These are phyloP conservation scores for Lagopus muta DNA, from an alignment of 2,113 vertebrate genomes.

Conservation along the genomic window DNA sequence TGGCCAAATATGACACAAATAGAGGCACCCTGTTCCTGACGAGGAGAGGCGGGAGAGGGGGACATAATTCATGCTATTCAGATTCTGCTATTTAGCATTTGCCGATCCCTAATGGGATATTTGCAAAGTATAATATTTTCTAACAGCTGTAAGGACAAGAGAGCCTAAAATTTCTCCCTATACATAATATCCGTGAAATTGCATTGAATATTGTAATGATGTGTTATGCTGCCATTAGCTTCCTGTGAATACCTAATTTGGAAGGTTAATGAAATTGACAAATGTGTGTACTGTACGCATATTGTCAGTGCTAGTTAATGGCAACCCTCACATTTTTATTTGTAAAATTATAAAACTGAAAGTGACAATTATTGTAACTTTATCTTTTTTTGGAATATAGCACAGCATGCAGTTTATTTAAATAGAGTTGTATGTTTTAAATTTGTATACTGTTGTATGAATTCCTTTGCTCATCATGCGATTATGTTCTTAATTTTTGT, in stretches of 20 bases:
- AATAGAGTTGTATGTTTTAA: constrained; percentile 61
- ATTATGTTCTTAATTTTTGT: constrained; percentile 45
- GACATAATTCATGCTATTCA: constrained; percentile 57
- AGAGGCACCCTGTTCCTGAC: constrained; percentile 46
- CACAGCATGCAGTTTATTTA: constrained; percentile 60
- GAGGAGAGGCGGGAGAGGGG: constrained; percentile 43
- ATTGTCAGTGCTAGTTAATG: constrained; percentile 70
- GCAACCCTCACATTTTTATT: constrained; percentile 69
- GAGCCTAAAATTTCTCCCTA: constrained; percentile 67
- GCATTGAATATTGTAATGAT: constrained; percentile 73
- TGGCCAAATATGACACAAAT: constrained; percentile 44
- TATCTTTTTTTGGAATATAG: constrained; percentile 58
- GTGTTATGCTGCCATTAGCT: constrained; percentile 73
- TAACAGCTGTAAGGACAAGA: constrained; percentile 78
- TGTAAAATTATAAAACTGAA: constrained; percentile 65
- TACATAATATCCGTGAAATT: constrained; percentile 74
- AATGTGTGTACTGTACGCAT: constrained; percentile 49
- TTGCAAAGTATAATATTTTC: constrained; percentile 74
- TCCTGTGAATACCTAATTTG: constrained; percentile 73
- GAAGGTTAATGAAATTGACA: constrained; percentile 79
- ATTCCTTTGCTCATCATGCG: constrained; percentile 29
- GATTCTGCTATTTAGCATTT: constrained; percentile 66
- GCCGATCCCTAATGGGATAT: constrained; percentile 62
- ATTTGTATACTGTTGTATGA: constrained; percentile 53
- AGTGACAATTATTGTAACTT: constrained; percentile 58